These are phyloP conservation scores for Hiodon alosoides DNA, from an alignment of 2,113 vertebrate species.

Conservation along the genomic window DNA sequence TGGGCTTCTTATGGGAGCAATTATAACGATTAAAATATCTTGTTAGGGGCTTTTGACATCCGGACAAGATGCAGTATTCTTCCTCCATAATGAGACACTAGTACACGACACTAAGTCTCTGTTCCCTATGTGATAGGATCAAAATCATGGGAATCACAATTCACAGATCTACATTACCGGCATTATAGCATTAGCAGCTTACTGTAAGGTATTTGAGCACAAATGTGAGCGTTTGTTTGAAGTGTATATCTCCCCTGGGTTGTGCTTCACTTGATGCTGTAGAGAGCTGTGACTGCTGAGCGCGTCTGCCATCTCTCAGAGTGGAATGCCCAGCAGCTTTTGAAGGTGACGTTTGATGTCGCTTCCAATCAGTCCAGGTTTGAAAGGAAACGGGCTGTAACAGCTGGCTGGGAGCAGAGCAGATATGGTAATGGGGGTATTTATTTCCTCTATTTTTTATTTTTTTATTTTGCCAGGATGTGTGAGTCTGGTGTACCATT, in stretches of 20 bases:
- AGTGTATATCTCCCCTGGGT: neutral
- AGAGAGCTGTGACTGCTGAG: neutral
- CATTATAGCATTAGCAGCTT: no score
- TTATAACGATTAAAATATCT: no score
- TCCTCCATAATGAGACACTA: no score
- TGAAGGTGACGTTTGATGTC: slow-evolving; percentile 10
- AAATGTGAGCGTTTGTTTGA: neutral
- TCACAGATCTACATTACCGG: no score
- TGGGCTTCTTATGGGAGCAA: no score
- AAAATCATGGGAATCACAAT: no score
- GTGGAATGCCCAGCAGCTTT: neutral
- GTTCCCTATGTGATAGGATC: no score
- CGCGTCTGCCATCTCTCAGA: neutral
- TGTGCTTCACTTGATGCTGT: slow-evolving; percentile 5
- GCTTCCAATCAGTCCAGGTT: slow-evolving; percentile 10
- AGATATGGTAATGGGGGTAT: neutral
- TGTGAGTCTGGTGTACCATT: neutral
- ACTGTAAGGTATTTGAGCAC: no score
- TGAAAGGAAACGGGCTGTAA: neutral
- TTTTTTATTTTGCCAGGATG: neutral
- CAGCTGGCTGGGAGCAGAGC: neutral
- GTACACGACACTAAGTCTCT: no score
- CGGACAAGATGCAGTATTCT: no score
- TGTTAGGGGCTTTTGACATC: no score
- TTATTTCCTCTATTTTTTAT: slow-evolving; percentile 2